A percentile compares a stretch with the other conserved stretches of the same genome.
These are phyloP conservation scores for Struthio camelus DNA, from an alignment of 2,113 vertebrate species.

Conservation along the genomic window DNA sequence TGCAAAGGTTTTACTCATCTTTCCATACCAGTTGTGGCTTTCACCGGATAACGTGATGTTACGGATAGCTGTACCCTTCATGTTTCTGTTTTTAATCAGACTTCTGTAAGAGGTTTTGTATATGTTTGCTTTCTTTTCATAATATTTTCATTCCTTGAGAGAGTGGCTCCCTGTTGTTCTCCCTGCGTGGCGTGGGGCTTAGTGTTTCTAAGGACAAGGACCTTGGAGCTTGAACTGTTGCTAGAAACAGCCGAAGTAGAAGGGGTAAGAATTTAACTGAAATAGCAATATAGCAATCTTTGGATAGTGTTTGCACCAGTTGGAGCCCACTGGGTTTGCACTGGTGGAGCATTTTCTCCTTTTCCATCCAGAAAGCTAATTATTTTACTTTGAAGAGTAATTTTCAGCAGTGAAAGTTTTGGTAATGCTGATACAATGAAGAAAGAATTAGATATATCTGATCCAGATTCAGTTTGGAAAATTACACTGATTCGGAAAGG, in stretches of 20 bases:
- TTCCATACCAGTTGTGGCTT: not conserved
- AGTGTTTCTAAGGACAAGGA: not conserved
- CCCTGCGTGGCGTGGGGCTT: not conserved
- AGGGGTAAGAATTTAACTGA: not conserved
- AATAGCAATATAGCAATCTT: not conserved
- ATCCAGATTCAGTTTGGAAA: not conserved
- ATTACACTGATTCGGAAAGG: not conserved
- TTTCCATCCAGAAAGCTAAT: not conserved
- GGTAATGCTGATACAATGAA: not conserved
- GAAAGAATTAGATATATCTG: not conserved
- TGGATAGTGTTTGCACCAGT: not conserved
- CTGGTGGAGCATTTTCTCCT: not conserved
- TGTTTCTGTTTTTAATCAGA: not conserved
- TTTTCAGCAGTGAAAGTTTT: not conserved
- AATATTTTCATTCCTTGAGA: not conserved
- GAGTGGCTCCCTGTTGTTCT: not conserved
- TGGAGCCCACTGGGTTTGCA: no score
- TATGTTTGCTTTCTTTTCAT: not conserved
- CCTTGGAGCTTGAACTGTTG: not conserved
- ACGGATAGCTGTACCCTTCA: not conserved
- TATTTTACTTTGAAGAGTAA: not conserved
- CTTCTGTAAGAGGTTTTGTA: not conserved
- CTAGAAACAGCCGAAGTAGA: not conserved
- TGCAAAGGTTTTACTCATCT: conserved; percentile 22
- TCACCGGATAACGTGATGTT: not conserved